A percentile compares a stretch with the other conserved stretches of the same genome.
phyloP scores from a whole-genome alignment of 2,888 invertebrate genomes.

The Strigamia crassipes region DNA sequence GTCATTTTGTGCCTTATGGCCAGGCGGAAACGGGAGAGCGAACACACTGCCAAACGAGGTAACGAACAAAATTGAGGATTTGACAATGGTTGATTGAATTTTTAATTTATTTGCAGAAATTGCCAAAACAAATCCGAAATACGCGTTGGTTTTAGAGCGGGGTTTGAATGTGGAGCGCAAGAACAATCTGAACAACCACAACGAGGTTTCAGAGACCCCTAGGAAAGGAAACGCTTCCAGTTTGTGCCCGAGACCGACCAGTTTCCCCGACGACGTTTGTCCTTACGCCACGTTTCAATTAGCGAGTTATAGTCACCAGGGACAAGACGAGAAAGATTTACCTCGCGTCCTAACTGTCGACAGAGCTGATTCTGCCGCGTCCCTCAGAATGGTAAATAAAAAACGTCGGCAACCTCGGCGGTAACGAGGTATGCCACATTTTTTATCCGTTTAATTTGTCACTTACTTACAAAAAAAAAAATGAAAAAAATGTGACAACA shows the following conservation, averaged over 20 bases:
- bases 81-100: not conserved
- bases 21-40: not conserved
- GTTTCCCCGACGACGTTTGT: slow-evolving; percentile 43
- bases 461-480: not conserved
- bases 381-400: slow-evolving; percentile 23
- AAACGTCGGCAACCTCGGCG: slow-evolving; percentile 33
- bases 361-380: not conserved
- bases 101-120: not conserved
- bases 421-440: slow-evolving; percentile 12
- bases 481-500: not conserved
- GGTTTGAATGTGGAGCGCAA: slow-evolving; percentile 22
- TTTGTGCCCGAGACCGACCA: slow-evolving; percentile 12
- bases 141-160: slow-evolving; percentile 43
- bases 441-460: not conserved
- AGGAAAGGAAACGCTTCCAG: slow-evolving; percentile 5
- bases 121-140: slow-evolving; percentile 47
- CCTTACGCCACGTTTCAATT: slow-evolving; percentile 49
- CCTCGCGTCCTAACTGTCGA: not conserved
- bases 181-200: slow-evolving; percentile 23
- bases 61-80: not conserved
- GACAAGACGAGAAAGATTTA: slow-evolving; percentile 17
- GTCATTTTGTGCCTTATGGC: slow-evolving; percentile 19
- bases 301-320: slow-evolving; percentile 29
- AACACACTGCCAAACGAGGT: slow-evolving; percentile 13
- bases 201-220: not conserved